phyloP scores from a whole-genome alignment of 2,888 invertebrate genomes.

The Drosophila barbarae region DNA sequence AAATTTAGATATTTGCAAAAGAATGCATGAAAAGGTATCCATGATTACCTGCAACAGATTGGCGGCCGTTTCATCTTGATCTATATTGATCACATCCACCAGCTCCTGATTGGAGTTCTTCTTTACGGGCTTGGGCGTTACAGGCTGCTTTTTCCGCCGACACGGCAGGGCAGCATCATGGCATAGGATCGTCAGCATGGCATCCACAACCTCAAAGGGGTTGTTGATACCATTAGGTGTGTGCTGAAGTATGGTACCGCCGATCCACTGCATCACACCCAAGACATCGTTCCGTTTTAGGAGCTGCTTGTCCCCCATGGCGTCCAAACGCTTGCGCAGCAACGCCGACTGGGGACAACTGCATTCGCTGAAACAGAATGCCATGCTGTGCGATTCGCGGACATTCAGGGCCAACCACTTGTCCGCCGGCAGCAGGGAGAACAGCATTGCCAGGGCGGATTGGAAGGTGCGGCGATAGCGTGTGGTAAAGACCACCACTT shows the following conservation, averaged over 20 bases:
- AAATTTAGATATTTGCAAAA: not conserved
- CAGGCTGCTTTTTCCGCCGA: slow-evolving; percentile 67
- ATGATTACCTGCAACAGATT: slow-evolving; percentile 49
- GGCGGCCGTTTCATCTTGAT: slow-evolving; percentile 76
- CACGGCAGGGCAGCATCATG: slow-evolving; percentile 91
- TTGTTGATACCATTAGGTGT: slow-evolving; percentile 82
- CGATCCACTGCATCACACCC: slow-evolving; percentile 83
- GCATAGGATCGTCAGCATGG: slow-evolving; percentile 89
- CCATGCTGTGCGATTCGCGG: slow-evolving; percentile 88
- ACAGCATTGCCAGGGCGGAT: slow-evolving; percentile 90
- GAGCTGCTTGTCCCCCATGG: slow-evolving; percentile 84
- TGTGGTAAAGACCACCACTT: slow-evolving; percentile 88
- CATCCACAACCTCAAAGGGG: slow-evolving; percentile 86
- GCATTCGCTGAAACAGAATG: slow-evolving; percentile 92
- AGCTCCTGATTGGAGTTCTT: slow-evolving; percentile 69
- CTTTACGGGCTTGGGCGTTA: slow-evolving; percentile 19
- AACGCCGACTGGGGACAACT: slow-evolving; percentile 84
- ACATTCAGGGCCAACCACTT: slow-evolving; percentile 85
- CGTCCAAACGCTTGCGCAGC: slow-evolving; percentile 79
- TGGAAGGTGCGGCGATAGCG: slow-evolving; percentile 94
- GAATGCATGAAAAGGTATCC: not conserved
- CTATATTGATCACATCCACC: slow-evolving; percentile 80
- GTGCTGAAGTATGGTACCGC: slow-evolving; percentile 85
- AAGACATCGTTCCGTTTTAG: slow-evolving; percentile 87
- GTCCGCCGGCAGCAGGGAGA: slow-evolving; percentile 85